phyloP scores from a whole-genome alignment of 2,113 vertebrate species.

The Amblyopsis rosae region DNA sequence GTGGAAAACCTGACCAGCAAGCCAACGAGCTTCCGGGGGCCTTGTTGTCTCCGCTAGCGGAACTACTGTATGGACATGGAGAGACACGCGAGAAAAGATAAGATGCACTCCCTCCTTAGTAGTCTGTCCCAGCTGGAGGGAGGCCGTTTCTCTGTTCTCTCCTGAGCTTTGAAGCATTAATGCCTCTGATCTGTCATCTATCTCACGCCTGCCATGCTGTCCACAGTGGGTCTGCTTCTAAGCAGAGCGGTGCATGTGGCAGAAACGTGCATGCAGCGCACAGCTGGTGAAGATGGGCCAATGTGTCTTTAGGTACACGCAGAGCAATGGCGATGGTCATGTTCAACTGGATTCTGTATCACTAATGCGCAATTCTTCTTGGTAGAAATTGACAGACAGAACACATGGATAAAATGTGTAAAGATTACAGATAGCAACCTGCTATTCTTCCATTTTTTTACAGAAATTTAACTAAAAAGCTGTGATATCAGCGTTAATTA shows the following conservation, averaged over 20 bases:
- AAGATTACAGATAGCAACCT: too few species aligned
- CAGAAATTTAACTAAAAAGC: too few species aligned
- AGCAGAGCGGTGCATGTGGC: neutral
- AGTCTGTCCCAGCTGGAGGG: slow-evolving; percentile 37
- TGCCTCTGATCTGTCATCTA: slow-evolving; percentile 59
- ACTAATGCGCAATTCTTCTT: too few species aligned
- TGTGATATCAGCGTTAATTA: too few species aligned
- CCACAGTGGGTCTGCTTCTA: slow-evolving; percentile 12
- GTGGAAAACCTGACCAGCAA: slow-evolving; percentile 35
- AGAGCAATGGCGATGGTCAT: too few species aligned
- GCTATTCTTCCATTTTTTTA: too few species aligned
- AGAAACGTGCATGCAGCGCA: too few species aligned
- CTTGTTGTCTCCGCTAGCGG: slow-evolving; percentile 36
- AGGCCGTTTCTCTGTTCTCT: slow-evolving; percentile 46
- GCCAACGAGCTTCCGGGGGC: slow-evolving; percentile 26
- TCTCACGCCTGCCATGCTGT: slow-evolving; percentile 48
- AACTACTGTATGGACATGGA: slow-evolving; percentile 26
- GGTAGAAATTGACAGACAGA: too few species aligned
- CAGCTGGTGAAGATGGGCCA: slow-evolving; percentile 11
- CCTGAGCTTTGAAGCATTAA: slow-evolving; percentile 55
- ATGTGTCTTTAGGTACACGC: slow-evolving; percentile 25
- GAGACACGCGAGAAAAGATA: slow-evolving; percentile 39
- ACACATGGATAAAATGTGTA: too few species aligned
- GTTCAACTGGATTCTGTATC: too few species aligned
- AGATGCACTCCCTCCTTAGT: slow-evolving; percentile 37